Base-by-base conservation (phyloP, 1,140 invertebrate species). In the Antheraea mylitta region DNA sequence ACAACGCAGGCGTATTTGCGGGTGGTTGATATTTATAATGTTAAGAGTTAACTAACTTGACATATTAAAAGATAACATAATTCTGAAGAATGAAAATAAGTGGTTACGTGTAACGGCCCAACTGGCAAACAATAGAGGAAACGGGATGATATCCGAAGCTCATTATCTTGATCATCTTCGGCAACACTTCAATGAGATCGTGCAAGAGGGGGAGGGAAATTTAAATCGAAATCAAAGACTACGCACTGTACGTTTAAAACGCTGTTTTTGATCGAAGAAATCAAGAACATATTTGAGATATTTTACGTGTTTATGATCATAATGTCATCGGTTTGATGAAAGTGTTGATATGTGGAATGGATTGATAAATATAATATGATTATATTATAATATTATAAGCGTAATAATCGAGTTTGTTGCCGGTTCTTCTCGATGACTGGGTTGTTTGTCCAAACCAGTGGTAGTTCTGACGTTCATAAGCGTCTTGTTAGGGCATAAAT, bases 91-190 rank as follows among this genome's bases (percentile, higher is more conserved):
- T 53, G 38, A 18, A 19, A 48, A 48, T 65, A 13, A 65, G 48
- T 22, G 64, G 64, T 3, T 18, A 45, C 37, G 64, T 65, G 38
- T 38, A 48, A 18, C n/a, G 38, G 16, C 7, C 45, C 0, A 53
- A 16, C 45, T 6, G 16, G 37, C 64, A 65, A 65, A 65, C 64
- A 65, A 65, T 65, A 9, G 62, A 13, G 7, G 64, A 18, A 36
- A 11, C 38, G 64, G 18, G 42, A 18, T 38, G 18, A 48, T 19
- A 45, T 53, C 38, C n/a, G 64, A 53, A 53, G 42, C 18, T 65
- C 64, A 65, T 65, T 65, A 65, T 65, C 64, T 53, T 19, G 64
- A 65, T 65, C 64, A 65, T 64, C 62, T 64, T 64, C 62, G 62
- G 62, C 62, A 61, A 61, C 62, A 37, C 30, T 38, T 64, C 30